phyloP scores from a whole-genome alignment of 2,888 invertebrate genomes.

The Leucoma salicis region DNA sequence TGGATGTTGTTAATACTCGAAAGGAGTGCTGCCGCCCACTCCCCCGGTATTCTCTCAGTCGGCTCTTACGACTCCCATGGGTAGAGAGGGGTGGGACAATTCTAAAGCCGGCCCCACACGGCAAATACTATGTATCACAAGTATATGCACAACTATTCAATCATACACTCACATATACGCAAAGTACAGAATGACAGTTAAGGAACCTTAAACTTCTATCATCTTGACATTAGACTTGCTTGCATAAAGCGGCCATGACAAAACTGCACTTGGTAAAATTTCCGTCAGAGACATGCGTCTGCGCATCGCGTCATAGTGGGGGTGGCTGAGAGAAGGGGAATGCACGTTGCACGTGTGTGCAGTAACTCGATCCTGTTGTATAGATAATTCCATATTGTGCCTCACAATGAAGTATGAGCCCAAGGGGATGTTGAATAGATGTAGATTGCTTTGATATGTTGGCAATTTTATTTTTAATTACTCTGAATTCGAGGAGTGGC shows the following conservation, averaged over 20 bases:
- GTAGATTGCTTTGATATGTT: conserved; percentile 27
- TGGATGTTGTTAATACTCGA: no score
- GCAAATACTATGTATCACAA: no score
- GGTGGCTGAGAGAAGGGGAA: conserved; percentile 14
- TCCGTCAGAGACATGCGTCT: conserved; percentile 29
- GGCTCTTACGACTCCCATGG: no score
- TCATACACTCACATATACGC: no score
- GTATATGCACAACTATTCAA: no score
- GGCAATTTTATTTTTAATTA: conserved; percentile 29
- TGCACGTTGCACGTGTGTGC: conserved; percentile 57
- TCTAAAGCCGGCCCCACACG: no score
- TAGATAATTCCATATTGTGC: conserved; percentile 59
- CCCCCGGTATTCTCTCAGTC: no score
- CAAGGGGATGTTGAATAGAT: conserved; percentile 44
- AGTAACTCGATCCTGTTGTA: conserved; percentile 53
- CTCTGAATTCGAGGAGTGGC: conserved; percentile 6
- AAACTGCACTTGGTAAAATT: conserved; percentile 37
- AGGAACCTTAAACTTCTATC: conserved; percentile 37
- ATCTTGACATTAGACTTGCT: conserved; percentile 34
- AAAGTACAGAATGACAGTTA: not conserved
- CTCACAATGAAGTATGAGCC: conserved; percentile 26
- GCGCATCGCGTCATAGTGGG: conserved; percentile 21
- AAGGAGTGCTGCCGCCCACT: no score
- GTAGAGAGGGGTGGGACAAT: no score
- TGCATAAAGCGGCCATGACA: conserved; percentile 35